Evolutionary conservation across 2,888 invertebrate species (phyloP), one percentile per base, ranked within the genome.

Genomic region (Listrodromus nycthemerus): DNA sequence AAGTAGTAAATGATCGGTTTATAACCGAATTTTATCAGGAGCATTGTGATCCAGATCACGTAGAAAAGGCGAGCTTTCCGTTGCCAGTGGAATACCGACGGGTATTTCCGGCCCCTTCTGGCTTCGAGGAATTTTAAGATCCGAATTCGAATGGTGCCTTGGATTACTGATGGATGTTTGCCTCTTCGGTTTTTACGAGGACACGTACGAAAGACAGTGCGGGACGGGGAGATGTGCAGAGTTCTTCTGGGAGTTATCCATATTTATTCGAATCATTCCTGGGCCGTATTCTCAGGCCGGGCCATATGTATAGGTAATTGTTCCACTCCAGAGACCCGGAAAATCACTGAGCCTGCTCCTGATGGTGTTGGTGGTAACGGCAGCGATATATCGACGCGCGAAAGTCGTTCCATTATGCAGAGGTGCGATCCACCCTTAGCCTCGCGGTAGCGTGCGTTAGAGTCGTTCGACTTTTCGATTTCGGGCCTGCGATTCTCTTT

Each of bases 361-460:
- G 69, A 74, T 77, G 74, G 77, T 70, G 67, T 78, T 76, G 76
- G 50, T 76, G 63, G 80, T 50, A 76, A 77, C 77, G 65, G 37
- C 27, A 63, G 48, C 50, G 52, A 50, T 73, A 67, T 83, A 82
- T 81, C 73, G 75, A 24, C 66, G 70, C 41, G 70, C 58, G 71
- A 84, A 86, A 78, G 78, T 86, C 83, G 77, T 85, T 85, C 83
- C 65, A 84, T 86, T 87, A 85, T 86, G 58, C 76, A 79, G 80
- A 73, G 76, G 24, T 70, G 33, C 24, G n/a, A 55, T 8, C 30
- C 48, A 63, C 66, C 61, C 41, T 61, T 52, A 10, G 52, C 52
- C 16, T 58, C 58, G 48, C 30, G 16, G 48, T 48, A 33, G 2
- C 61, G 27, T 30, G 61, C 61, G 66, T 80, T 67, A 63, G 71